A percentile compares a stretch with the other conserved stretches of the same genome.
Conservation (phyloP, 2,797 vertebrate genomes). For the Sebastes minor region DNA sequence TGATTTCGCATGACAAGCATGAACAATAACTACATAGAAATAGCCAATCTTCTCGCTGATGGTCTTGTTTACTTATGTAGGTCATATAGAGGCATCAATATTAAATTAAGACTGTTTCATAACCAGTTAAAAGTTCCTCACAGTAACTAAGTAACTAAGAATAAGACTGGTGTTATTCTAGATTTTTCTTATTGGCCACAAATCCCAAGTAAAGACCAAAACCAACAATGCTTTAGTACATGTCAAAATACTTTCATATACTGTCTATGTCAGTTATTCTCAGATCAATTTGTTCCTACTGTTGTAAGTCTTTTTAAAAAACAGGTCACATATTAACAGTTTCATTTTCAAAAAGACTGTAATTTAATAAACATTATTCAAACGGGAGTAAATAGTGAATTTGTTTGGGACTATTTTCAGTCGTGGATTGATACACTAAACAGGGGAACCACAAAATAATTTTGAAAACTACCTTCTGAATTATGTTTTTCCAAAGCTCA, state of each 20-base stretch:
- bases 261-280: rapidly evolving
- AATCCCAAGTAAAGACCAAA: too few relatives aligned
- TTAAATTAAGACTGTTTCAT: too few relatives aligned
- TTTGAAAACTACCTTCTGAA: not conserved
- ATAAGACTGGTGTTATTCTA: too few relatives aligned
- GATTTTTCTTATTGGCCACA: too few relatives aligned
- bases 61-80: too few relatives aligned
- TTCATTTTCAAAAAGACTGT: not conserved
- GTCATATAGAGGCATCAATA: too few relatives aligned
- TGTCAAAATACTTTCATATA: not conserved
- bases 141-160: too few relatives aligned
- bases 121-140: too few relatives aligned
- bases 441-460: not conserved
- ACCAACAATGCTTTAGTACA: not conserved
- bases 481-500: not conserved
- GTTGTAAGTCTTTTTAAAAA: not conserved
- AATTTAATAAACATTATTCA: not conserved
- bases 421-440: not conserved
- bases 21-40: too few relatives aligned
- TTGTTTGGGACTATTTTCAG: not conserved
- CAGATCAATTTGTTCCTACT: not conserved
- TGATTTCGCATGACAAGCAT: too few relatives aligned
- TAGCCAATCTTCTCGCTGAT: too few relatives aligned
- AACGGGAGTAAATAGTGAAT: not conserved
- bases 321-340: not conserved